Evolutionary conservation across 2,797 vertebrate genomes (phyloP), one percentile per base, ranked within the genome.

Genomic region (Rhinophrynus dorsalis): DNA sequence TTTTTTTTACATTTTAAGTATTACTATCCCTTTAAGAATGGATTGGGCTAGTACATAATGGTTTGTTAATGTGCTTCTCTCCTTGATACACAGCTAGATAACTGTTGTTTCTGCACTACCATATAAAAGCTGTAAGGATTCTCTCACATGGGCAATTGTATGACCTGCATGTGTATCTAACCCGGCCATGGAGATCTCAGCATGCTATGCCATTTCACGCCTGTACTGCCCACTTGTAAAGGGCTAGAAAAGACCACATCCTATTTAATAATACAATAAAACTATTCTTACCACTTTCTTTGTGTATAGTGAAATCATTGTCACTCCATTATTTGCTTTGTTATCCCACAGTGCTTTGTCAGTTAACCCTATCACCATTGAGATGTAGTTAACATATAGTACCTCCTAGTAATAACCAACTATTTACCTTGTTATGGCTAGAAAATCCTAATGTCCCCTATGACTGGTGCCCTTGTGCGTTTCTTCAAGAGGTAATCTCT

Each of bases 251-350:
- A 80, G 78, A 89, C 83, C 75, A 91, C 85, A 86, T 90, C 87
- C 80, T 88, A 90, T 92, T 93, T 91, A 93, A 88, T 93, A 92
- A 92, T 87, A 93, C 89, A 97, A 96, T 96, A 96, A 58, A 97
- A 84, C 70, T 90, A 93, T 92, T 95, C 88, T 81, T 93, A 89
- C 82, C 89, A 90, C 67, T 82, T 87, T 81, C 85, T 81, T 76
- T 83, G 70, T 78, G 52, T 59, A 15, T 6, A 5, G 33, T 35
- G 40, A 56, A 54, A 62, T 70, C 48, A 33, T 62, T 55, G 42
- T 37, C 45, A 58, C n/a, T 37, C 5, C 13, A 37, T 37, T 37
- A 21, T 26, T 21, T 29, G 30, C 35, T 24, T 1, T 40, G 26
- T 26, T 61, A n/a, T n/a, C n/a, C n/a, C n/a, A n/a, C n/a, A n/a